These are phyloP conservation scores for Oedothorax gibbosus DNA, from an alignment of 1,140 invertebrate genomes.

Conservation along the genomic window DNA sequence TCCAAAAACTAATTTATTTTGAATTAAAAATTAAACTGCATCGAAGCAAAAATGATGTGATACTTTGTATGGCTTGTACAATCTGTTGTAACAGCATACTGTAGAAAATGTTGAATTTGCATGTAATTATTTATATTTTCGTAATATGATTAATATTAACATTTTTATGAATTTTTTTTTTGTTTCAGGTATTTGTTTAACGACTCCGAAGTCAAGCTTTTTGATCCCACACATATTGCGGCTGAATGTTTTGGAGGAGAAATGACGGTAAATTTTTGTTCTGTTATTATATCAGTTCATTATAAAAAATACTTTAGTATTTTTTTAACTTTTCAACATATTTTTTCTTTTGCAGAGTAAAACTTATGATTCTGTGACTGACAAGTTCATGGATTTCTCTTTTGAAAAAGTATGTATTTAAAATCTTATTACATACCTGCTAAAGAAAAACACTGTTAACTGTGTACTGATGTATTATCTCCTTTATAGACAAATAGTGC, in stretches of 20 bases:
- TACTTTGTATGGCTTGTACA: too few species aligned
- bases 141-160: too few species aligned
- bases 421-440: neutral
- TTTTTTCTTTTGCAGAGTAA: slow-evolving; percentile 79
- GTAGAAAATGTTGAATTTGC: too few species aligned
- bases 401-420: slow-evolving; percentile 81
- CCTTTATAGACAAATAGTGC: slow-evolving; percentile 84
- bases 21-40: too few species aligned
- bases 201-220: slow-evolving; percentile 95
- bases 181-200: slow-evolving; percentile 83
- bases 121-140: too few species aligned
- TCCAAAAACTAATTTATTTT: too few species aligned
- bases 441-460: neutral
- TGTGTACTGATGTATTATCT: neutral
- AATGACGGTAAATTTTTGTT: slow-evolving; percentile 81
- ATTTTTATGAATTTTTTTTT: neutral
- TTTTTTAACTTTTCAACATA: neutral
- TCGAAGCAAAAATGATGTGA: too few species aligned
- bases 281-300: slow-evolving; percentile 30
- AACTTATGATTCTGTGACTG: slow-evolving; percentile 94
- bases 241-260: slow-evolving; percentile 96
- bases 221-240: slow-evolving; percentile 93
- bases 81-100: too few species aligned
- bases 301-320: slow-evolving; percentile 1
- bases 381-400: slow-evolving; percentile 97